phyloP scores from a whole-genome alignment of 2,113 vertebrate genomes.

The Reinhardtius hippoglossoides region DNA sequence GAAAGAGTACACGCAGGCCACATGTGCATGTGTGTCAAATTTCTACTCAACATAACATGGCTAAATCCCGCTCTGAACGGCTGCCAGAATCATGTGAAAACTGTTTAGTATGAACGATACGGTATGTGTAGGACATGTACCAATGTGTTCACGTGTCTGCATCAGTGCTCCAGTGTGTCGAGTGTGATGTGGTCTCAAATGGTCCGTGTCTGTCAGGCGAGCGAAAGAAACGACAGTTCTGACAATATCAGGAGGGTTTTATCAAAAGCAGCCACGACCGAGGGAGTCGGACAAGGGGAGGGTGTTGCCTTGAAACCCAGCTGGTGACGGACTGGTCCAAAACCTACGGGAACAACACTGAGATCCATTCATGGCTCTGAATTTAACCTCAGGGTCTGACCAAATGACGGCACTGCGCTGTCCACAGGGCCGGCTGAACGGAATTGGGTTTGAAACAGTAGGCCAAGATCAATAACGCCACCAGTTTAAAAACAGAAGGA shows the following conservation, averaged over 20 bases:
- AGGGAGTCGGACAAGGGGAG: conserved; percentile 34
- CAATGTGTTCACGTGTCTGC: conserved; percentile 13
- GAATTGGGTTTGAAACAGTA: conserved; percentile 57
- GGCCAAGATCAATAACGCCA: conserved; percentile 77
- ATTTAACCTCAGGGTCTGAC: conserved; percentile 58
- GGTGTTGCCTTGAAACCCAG: conserved; percentile 60
- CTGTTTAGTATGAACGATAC: neutral
- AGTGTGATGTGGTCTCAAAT: conserved; percentile 9
- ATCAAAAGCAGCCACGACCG: conserved; percentile 62
- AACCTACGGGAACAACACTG: conserved; percentile 66
- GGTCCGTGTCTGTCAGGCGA: conserved; percentile 17
- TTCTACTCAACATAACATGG: conserved; percentile 22
- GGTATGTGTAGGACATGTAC: conserved; percentile 23
- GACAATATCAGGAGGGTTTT: conserved; percentile 53
- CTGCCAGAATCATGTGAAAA: conserved; percentile 31
- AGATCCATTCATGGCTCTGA: conserved; percentile 74
- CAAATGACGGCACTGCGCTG: conserved; percentile 55
- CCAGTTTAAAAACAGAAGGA: conserved; percentile 58
- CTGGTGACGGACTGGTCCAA: conserved; percentile 66
- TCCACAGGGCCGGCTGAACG: conserved; percentile 57
- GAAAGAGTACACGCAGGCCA: conserved; percentile 13
- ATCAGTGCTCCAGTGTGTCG: conserved; percentile 31
- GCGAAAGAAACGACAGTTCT: conserved; percentile 37
- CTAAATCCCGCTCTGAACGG: conserved; percentile 26
- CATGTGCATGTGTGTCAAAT: conserved; percentile 27